phyloP scores from a whole-genome alignment of 1,140 invertebrate species.

The Parasteatoda tepidariorum region DNA sequence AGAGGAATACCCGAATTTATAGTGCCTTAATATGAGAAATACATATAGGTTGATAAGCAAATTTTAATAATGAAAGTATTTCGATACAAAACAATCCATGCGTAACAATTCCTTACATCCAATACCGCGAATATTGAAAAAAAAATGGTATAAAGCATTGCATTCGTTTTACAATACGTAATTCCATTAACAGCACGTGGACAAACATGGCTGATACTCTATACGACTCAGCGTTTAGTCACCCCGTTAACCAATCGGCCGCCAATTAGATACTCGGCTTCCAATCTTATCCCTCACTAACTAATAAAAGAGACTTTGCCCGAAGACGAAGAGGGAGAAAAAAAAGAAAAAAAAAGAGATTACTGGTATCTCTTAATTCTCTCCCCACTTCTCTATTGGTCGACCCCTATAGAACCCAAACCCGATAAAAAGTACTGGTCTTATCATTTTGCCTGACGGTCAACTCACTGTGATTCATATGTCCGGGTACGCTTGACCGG shows the following conservation, averaged over 20 bases:
- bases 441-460: slow-evolving; percentile 35
- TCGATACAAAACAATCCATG: too few species aligned
- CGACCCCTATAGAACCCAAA: slow-evolving; percentile 15
- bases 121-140: too few species aligned
- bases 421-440: slow-evolving; percentile 36
- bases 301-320: slow-evolving; percentile 56
- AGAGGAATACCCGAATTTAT: too few species aligned
- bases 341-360: slow-evolving; percentile 35
- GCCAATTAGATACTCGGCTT: slow-evolving; percentile 60
- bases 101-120: too few species aligned
- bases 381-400: slow-evolving; percentile 40
- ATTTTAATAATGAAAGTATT: too few species aligned
- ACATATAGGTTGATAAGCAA: too few species aligned
- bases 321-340: not conserved
- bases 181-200: too few species aligned
- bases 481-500: slow-evolving; percentile 59
- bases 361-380: slow-evolving; percentile 29
- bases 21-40: too few species aligned
- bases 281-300: slow-evolving; percentile 61
- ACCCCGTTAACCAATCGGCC: slow-evolving; percentile 31
- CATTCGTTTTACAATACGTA: too few species aligned
- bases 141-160: too few species aligned
- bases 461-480: slow-evolving; percentile 58
- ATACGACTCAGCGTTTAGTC: not conserved
- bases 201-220: slow-evolving; percentile 20